Percentiles rank a stretch among this genome's conserved stretches.
Evolutionary conservation across 2,888 invertebrate species (phyloP).

Genomic region (Oscheius sp.): DNA sequence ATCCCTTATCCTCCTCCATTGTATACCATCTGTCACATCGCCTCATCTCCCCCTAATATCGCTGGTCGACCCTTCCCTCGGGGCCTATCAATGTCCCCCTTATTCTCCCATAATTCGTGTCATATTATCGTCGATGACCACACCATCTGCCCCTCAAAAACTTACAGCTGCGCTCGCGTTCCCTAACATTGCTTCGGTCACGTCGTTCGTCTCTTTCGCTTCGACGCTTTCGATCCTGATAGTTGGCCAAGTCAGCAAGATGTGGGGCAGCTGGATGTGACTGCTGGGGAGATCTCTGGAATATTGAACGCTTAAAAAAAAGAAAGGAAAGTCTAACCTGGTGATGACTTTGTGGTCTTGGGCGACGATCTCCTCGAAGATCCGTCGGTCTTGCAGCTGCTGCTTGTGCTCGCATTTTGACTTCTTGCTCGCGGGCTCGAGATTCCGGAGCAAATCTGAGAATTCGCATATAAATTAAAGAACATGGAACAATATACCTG

Average conservation of each 20-base stretch:
- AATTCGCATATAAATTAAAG: constrained; percentile 24
- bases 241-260: constrained; percentile 67
- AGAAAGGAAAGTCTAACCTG: constrained; percentile 41
- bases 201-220: constrained; percentile 44
- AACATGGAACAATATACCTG: background rate
- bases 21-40: background rate
- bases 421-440: constrained; percentile 54
- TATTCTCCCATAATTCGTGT: background rate
- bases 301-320: background rate
- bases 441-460: constrained; percentile 23
- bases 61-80: constrained; percentile 19
- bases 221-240: constrained; percentile 55
- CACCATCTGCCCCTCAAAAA: background rate
- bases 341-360: constrained; percentile 61
- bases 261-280: constrained; percentile 72
- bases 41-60: background rate
- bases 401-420: constrained; percentile 55
- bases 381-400: constrained; percentile 49
- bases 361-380: constrained; percentile 46
- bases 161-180: constrained; percentile 33
- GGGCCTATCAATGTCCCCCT: constrained; percentile 2
- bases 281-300: constrained; percentile 50
- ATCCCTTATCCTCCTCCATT: background rate
- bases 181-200: constrained; percentile 42
- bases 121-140: too few species aligned